Base-by-base conservation (phyloP, 2,797 vertebrate species). In the Lerista edwardsae region DNA sequence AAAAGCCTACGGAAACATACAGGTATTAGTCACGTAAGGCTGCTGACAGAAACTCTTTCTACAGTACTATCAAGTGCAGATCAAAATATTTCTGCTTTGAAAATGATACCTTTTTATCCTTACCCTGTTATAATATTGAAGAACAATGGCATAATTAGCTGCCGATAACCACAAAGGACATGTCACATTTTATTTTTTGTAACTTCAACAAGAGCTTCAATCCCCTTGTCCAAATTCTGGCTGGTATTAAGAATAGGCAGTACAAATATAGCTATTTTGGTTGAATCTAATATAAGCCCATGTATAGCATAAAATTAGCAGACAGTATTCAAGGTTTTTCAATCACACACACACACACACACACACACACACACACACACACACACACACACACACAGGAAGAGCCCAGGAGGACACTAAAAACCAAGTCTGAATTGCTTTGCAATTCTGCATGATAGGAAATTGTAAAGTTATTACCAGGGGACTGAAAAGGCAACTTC, bases 291-390 rank as follows among this genome's bases (percentile, higher is more conserved):
- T 29, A 25, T 51, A 34, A 84, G 34, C 17, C 25, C 9, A 84
- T 79, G 41, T 9, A 62, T 21, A 84, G 2, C 51, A 69, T 47
- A 55, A 64, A 84, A 76, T 83, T 29, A 55, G n/a, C 21, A 82
- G 14, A 34, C 15, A 19, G 55, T 68, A 76, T 68, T 68, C 47
- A 77, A 72, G 51, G 41, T 55, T 21, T 80, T 81, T 41, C 10
- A 31, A 72, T 55, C 51, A n/a, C 51, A 23, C 36, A 59, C 6
- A 14, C n/a, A 72, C 51, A 17, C 51, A 55, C 51, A 55, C 51
- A 55, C 14, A 51, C 2, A 10, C 47, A 10, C 14, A 61, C 51
- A 23, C 36, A 59, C 51, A 23, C 36, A 59, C 6, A 14, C n/a
- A 72, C 51, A 17, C 51, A 55, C 51, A 55, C 51, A 55, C 14